These are phyloP conservation scores for Discoglossus pictus DNA, from an alignment of 2,797 vertebrate species.

Conservation along the genomic window DNA sequence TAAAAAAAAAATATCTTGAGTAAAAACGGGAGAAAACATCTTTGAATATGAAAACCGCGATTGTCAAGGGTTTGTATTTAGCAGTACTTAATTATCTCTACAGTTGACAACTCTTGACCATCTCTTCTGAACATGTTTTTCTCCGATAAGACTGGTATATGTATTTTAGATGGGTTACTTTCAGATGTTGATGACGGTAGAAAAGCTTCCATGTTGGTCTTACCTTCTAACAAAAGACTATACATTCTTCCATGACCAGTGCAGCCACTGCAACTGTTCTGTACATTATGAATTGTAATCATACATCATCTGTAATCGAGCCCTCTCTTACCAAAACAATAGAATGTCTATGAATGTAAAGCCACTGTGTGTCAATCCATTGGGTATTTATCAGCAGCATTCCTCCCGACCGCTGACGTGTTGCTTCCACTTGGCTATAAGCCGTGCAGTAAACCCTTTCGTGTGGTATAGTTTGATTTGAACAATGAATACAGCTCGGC, in stretches of 20 bases:
- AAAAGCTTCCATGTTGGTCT: no score
- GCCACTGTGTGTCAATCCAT: slow-evolving; percentile 57
- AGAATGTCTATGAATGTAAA: slow-evolving; percentile 61
- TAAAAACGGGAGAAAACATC: no score
- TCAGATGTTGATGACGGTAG: no score
- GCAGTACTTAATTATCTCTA: no score
- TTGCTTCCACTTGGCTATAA: slow-evolving; percentile 67
- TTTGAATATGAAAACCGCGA: no score
- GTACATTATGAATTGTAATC: slow-evolving; percentile 49
- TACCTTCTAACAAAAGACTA: neutral
- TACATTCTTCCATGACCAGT: slow-evolving; percentile 21
- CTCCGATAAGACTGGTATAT: no score
- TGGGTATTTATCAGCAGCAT: slow-evolving; percentile 56
- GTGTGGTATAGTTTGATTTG: slow-evolving; percentile 60
- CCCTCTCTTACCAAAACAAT: slow-evolving; percentile 63
- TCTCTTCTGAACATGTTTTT: no score
- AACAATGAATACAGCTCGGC: slow-evolving; percentile 56
- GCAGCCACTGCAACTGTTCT: slow-evolving; percentile 12
- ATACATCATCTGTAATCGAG: slow-evolving; percentile 61
- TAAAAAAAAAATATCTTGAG: no score
- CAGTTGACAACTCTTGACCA: no score
- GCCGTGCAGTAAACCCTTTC: slow-evolving; percentile 66
- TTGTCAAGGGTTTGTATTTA: no score
- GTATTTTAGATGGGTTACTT: no score
- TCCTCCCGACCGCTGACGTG: slow-evolving; percentile 58